Conservation (phyloP, 2,113 vertebrate species). For the Pygoscelis antarcticus region DNA sequence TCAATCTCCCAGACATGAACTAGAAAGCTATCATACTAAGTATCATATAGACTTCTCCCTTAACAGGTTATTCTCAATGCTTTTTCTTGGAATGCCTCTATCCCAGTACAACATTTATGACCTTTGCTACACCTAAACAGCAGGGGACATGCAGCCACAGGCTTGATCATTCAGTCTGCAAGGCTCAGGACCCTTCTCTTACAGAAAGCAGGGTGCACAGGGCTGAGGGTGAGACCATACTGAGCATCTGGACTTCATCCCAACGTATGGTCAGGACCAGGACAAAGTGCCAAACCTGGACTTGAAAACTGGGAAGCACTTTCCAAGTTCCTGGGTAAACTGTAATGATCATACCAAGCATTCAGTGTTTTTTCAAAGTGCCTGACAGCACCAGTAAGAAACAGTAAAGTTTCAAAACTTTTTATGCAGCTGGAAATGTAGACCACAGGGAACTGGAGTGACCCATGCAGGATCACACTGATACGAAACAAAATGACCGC, state of each 20-base stretch:
- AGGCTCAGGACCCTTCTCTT: neutral
- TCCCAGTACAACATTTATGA: neutral
- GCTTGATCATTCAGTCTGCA: neutral
- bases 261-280: fast-evolving
- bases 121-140: neutral
- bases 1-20: neutral
- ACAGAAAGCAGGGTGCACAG: neutral
- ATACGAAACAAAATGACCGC: fast-evolving
- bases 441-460: neutral
- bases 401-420: neutral
- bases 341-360: neutral
- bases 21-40: neutral
- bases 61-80: neutral
- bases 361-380: neutral
- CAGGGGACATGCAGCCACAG: neutral
- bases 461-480: neutral
- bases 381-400: neutral
- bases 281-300: neutral
- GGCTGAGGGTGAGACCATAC: neutral
- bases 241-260: neutral
- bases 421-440: neutral
- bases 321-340: neutral
- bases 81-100: neutral
- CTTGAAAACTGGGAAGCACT: neutral
- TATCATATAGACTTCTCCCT: neutral